These are phyloP conservation scores for Xestia ashworthii DNA, from an alignment of 2,888 invertebrate genomes.

Conservation along the genomic window DNA sequence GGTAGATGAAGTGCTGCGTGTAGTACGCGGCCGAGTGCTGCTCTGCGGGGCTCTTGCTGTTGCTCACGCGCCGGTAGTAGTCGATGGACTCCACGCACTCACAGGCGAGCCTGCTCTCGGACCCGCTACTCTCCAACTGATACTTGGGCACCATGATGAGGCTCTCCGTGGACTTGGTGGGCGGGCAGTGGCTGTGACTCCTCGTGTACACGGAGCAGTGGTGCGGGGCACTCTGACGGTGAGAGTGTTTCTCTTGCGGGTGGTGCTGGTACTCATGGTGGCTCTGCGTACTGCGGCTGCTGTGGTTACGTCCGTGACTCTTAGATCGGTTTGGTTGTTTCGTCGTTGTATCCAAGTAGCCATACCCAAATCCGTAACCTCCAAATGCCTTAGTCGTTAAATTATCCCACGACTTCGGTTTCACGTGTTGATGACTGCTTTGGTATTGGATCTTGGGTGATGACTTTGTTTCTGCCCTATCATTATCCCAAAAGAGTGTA, in stretches of 20 bases:
- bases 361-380: slow-evolving; percentile 96
- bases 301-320: slow-evolving; percentile 89
- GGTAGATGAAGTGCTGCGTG: slow-evolving; percentile 87
- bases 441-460: slow-evolving; percentile 89
- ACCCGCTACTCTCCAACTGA: slow-evolving; percentile 90
- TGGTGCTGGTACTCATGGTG: slow-evolving; percentile 88
- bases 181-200: slow-evolving; percentile 90
- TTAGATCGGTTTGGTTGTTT: slow-evolving; percentile 85
- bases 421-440: slow-evolving; percentile 88
- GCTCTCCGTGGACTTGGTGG: slow-evolving; percentile 96
- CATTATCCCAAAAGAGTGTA: slow-evolving; percentile 95
- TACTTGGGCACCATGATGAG: slow-evolving; percentile 93
- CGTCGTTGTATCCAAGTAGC: slow-evolving; percentile 93
- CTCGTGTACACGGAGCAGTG: slow-evolving; percentile 87
- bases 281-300: slow-evolving; percentile 91
- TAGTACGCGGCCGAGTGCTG: slow-evolving; percentile 82
- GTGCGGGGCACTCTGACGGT: slow-evolving; percentile 86
- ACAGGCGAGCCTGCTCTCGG: slow-evolving; percentile 93
- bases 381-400: slow-evolving; percentile 96
- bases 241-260: slow-evolving; percentile 83
- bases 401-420: slow-evolving; percentile 98
- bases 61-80: slow-evolving; percentile 82
- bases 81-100: slow-evolving; percentile 92
- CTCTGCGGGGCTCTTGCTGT: slow-evolving; percentile 81
- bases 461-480: slow-evolving; percentile 84